These are phyloP conservation scores for Drymonia ruficornis DNA, from an alignment of 2,888 invertebrate species.

Conservation along the genomic window DNA sequence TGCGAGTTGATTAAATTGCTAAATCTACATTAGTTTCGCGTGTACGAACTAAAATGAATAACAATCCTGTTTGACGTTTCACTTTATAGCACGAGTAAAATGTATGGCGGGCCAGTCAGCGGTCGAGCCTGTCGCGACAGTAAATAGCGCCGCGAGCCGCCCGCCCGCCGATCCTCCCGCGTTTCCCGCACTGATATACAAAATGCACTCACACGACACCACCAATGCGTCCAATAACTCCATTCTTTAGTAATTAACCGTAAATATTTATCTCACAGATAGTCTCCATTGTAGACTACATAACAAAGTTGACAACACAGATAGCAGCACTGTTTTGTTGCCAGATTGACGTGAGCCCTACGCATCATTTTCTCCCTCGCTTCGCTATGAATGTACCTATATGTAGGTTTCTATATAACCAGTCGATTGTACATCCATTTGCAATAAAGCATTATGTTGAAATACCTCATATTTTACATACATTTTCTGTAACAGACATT, in stretches of 20 bases:
- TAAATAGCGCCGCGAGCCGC: constrained; percentile 43
- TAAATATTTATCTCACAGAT: constrained; percentile 87
- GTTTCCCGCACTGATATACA: constrained; percentile 22
- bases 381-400: constrained; percentile 47
- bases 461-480: constrained; percentile 67
- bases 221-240: constrained; percentile 45
- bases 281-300: constrained; percentile 86
- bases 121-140: constrained; percentile 44
- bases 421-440: constrained; percentile 45
- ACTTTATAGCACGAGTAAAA: constrained; percentile 73
- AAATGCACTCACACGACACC: constrained; percentile 55
- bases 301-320: constrained; percentile 91
- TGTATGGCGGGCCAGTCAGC: constrained; percentile 79
- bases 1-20: constrained; percentile 22
- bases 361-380: constrained; percentile 66
- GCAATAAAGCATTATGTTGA: constrained; percentile 42
- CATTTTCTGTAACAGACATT: constrained; percentile 82
- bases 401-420: constrained; percentile 27
- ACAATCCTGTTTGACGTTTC: constrained; percentile 79
- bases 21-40: constrained; percentile 33
- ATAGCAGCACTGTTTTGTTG: constrained; percentile 88
- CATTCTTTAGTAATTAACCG: constrained; percentile 77
- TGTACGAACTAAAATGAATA: constrained; percentile 54
- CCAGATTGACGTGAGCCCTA: constrained; percentile 83
- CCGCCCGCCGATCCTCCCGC: constrained; percentile 10